These are phyloP conservation scores for Propsilocerus akamusi DNA, from an alignment of 1,140 invertebrate species.

Conservation along the genomic window DNA sequence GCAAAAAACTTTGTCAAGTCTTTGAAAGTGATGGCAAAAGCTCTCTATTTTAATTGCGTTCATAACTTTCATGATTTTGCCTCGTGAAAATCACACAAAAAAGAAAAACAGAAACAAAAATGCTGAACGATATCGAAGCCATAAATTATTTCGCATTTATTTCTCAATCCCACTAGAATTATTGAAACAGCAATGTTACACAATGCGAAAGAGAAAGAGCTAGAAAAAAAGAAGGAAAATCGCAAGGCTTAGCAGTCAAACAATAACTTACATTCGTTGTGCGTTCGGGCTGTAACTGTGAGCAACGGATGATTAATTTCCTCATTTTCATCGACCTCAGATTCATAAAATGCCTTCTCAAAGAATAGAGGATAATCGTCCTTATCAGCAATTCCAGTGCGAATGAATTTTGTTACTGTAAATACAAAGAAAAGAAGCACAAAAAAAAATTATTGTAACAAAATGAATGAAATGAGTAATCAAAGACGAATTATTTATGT, in stretches of 20 bases:
- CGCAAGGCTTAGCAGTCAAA: too few relatives aligned
- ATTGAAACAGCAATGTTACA: not conserved
- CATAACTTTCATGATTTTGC: too few relatives aligned
- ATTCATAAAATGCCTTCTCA: constrained; percentile 44
- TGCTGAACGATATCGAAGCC: not conserved
- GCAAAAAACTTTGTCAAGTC: too few relatives aligned
- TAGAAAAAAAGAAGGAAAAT: constrained; percentile 6
- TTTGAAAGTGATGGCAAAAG: too few relatives aligned
- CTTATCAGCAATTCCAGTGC: constrained; percentile 34
- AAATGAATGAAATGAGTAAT: constrained; percentile 6
- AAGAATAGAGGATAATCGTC: constrained; percentile 54
- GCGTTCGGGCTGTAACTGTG: constrained; percentile 46
- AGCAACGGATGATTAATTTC: constrained; percentile 46
- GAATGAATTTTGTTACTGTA: constrained; percentile 32
- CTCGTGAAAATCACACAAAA: not conserved
- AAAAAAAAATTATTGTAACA: not conserved
- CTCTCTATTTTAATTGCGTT: too few relatives aligned
- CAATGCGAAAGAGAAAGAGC: not conserved
- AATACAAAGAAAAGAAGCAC: constrained; percentile 13
- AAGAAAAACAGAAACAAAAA: not conserved
- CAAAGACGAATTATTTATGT: constrained; percentile 4
- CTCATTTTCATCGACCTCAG: constrained; percentile 48
- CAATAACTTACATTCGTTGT: constrained; percentile 44
- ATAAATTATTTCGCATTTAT: too few relatives aligned
- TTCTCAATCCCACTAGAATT: not conserved